These are phyloP conservation scores for Amblyornis subalaris DNA, from an alignment of 2,113 vertebrate genomes.

Conservation along the genomic window DNA sequence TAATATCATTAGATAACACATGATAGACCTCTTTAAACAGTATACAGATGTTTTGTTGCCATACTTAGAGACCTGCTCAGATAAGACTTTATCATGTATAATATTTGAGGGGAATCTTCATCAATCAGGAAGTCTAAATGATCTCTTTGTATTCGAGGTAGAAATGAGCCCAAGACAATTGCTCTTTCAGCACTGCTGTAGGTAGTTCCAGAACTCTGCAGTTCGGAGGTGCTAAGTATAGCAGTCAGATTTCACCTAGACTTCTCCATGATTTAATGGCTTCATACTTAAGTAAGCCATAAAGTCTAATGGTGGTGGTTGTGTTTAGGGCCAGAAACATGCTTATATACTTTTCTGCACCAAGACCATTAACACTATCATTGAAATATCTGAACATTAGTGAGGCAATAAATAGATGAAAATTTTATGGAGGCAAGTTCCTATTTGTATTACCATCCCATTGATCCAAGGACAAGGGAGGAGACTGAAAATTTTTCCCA, in stretches of 20 bases:
- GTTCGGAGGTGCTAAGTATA: slow-evolving; percentile 11
- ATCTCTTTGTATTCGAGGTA: neutral
- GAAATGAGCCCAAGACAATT: neutral
- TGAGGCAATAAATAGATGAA: neutral
- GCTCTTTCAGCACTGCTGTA: neutral
- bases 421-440: neutral
- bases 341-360: neutral
- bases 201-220: neutral
- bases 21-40: neutral
- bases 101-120: neutral
- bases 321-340: neutral
- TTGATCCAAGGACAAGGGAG: neutral
- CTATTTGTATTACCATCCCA: neutral
- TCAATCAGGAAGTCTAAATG: neutral
- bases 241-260: neutral
- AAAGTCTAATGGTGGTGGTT: neutral
- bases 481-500: neutral
- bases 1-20: neutral
- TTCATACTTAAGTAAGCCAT: neutral
- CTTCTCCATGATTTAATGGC: slow-evolving; percentile 1
- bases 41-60: neutral
- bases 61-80: neutral
- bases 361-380: neutral
- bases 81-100: neutral
- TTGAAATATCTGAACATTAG: neutral